These are phyloP conservation scores for Candidula unifasciata DNA, from an alignment of 2,888 invertebrate species.

Conservation along the genomic window DNA sequence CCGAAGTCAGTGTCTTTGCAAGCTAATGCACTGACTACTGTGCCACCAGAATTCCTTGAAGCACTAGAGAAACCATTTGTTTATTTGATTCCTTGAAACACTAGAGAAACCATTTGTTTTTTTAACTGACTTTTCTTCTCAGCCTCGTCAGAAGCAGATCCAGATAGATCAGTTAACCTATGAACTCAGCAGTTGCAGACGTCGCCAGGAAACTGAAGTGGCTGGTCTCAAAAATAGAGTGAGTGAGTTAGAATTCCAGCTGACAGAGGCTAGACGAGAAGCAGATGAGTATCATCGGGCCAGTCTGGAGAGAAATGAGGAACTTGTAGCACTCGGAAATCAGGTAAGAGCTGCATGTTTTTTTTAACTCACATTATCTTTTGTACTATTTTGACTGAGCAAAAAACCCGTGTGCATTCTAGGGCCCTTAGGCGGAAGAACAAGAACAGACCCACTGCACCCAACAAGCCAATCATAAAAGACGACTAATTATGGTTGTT, in stretches of 20 bases:
- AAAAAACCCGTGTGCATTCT: no score
- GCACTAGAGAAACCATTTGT: no score
- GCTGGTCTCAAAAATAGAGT: slow-evolving; percentile 69
- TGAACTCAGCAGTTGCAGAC: slow-evolving; percentile 68
- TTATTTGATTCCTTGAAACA: no score
- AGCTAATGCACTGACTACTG: no score
- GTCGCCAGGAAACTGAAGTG: slow-evolving; percentile 71
- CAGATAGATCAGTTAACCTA: slow-evolving; percentile 76
- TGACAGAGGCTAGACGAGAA: slow-evolving; percentile 74
- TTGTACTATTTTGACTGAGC: no score
- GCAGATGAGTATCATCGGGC: slow-evolving; percentile 77
- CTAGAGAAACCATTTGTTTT: no score
- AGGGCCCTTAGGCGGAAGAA: no score
- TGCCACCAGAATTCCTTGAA: no score
- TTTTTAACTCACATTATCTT: neutral
- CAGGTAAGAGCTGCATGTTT: slow-evolving; percentile 62
- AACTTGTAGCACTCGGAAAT: slow-evolving; percentile 72
- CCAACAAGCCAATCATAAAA: no score
- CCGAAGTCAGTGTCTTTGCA: no score
- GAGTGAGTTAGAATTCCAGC: slow-evolving; percentile 72
- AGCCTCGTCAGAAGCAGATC: slow-evolving; percentile 75
- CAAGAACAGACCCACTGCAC: no score
- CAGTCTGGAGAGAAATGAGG: slow-evolving; percentile 74
- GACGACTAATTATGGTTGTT: no score
- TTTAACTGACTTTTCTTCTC: neutral